Conservation (phyloP, 1,140 invertebrate genomes). For the Calephelis nemesis region DNA sequence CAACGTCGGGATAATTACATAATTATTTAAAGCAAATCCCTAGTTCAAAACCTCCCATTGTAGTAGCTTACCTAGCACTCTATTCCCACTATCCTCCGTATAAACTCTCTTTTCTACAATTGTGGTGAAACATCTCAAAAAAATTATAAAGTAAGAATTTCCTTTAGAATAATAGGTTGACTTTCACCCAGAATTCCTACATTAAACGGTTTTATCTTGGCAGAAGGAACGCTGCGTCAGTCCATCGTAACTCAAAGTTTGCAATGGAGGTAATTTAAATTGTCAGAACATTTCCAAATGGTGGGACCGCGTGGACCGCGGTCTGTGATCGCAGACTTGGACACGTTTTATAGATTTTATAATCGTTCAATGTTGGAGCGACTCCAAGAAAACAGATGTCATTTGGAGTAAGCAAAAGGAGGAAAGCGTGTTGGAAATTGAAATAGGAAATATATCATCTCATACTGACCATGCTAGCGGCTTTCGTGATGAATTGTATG, state of each 20-base stretch:
- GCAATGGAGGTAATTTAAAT: constrained; percentile 7
- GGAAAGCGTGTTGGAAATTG: not conserved
- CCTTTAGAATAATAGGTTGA: too few relatives aligned
- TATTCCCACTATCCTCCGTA: too few relatives aligned
- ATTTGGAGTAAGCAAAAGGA: constrained; percentile 6
- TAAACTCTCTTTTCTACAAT: too few relatives aligned
- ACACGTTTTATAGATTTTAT: constrained; percentile 61
- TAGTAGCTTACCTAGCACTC: too few relatives aligned
- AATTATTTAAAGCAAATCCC: too few relatives aligned
- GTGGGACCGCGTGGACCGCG: constrained; percentile 9
- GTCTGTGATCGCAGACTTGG: constrained; percentile 36
- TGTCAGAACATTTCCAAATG: constrained; percentile 30
- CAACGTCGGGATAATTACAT: too few relatives aligned
- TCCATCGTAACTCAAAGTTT: not conserved
- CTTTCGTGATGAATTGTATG: too few relatives aligned
- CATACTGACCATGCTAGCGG: too few relatives aligned
- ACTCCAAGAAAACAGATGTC: constrained; percentile 37
- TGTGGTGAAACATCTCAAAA: too few relatives aligned
- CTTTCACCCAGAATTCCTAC: not conserved
- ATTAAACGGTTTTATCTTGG: not conserved
- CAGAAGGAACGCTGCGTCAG: not conserved
- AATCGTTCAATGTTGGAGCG: constrained; percentile 56
- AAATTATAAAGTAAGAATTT: too few relatives aligned
- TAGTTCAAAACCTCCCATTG: too few relatives aligned
- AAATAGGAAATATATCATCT: too few relatives aligned